Evolutionary conservation across 2,113 vertebrate genomes (phyloP).

Genomic region (Anguilla japonica): DNA sequence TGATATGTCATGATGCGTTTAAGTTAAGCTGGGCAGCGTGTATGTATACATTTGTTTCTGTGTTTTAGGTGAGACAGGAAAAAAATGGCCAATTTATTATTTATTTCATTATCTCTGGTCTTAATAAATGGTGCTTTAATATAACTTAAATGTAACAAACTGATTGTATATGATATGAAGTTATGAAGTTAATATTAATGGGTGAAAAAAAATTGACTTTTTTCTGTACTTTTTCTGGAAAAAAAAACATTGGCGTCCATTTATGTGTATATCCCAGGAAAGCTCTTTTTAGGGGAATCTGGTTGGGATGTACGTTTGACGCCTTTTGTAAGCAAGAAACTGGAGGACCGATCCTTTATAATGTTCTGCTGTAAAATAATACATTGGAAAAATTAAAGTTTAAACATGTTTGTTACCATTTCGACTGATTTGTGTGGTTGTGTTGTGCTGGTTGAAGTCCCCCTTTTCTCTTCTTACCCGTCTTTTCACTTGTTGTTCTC

Average conservation of each 20-base stretch:
- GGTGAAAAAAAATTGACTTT: conserved; percentile 14
- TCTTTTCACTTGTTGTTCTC: background rate
- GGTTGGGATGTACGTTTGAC: conserved; percentile 30
- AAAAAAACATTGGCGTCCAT: conserved; percentile 40
- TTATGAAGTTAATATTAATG: conserved; percentile 45
- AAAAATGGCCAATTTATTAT: conserved; percentile 64
- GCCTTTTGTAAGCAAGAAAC: conserved; percentile 56
- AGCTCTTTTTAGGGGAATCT: conserved; percentile 48
- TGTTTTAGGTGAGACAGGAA: conserved; percentile 42
- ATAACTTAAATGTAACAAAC: conserved; percentile 67
- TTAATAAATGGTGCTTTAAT: conserved; percentile 76
- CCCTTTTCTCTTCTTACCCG: background rate
- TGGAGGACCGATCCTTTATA: conserved; percentile 45
- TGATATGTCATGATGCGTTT: background rate
- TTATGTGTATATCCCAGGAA: conserved; percentile 58
- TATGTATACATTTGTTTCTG: conserved; percentile 11
- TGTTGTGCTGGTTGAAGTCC: background rate
- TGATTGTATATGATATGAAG: conserved; percentile 58
- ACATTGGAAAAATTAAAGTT: conserved; percentile 65
- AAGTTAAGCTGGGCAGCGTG: conserved; percentile 17
- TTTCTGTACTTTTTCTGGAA: conserved; percentile 61
- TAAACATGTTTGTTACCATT: conserved; percentile 48
- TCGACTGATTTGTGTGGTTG: background rate
- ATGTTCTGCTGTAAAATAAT: conserved; percentile 72
- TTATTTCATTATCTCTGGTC: conserved; percentile 72